phyloP scores from a whole-genome alignment of 2,888 invertebrate genomes.

The Peribatodes rhomboidaria region DNA sequence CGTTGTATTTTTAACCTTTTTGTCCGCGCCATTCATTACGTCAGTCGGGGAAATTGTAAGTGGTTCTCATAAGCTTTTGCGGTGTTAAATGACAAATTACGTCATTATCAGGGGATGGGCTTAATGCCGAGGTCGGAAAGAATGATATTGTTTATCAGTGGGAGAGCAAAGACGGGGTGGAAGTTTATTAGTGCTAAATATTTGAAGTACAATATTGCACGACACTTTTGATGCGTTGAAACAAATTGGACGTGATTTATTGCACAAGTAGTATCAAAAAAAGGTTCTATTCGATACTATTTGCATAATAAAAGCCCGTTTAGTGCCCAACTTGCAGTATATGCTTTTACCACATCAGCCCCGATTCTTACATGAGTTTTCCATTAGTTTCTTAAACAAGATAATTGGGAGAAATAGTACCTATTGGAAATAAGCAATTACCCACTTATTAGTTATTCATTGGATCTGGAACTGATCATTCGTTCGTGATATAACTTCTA shows the following conservation, averaged over 20 bases:
- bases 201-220: background rate
- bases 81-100: conserved; percentile 42
- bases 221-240: background rate
- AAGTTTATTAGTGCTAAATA: background rate
- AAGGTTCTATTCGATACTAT: too few species aligned
- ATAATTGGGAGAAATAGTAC: background rate
- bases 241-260: too few species aligned
- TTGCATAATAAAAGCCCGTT: too few species aligned
- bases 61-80: conserved; percentile 42
- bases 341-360: too few species aligned
- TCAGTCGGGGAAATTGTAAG: conserved; percentile 45
- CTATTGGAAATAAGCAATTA: background rate
- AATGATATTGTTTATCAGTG: conserved; percentile 5
- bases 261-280: too few species aligned
- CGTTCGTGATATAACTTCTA: background rate
- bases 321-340: too few species aligned
- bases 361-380: background rate
- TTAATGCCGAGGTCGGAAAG: conserved; percentile 15
- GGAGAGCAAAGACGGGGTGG: background rate
- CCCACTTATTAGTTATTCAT: background rate
- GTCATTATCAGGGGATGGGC: conserved; percentile 28
- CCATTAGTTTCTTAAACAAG: background rate
- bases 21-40: conserved; percentile 53
- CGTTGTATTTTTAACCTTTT: conserved; percentile 57
- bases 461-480: background rate